phyloP scores from a whole-genome alignment of 2,888 invertebrate species.

The Marasmarcha lunaedactyla region DNA sequence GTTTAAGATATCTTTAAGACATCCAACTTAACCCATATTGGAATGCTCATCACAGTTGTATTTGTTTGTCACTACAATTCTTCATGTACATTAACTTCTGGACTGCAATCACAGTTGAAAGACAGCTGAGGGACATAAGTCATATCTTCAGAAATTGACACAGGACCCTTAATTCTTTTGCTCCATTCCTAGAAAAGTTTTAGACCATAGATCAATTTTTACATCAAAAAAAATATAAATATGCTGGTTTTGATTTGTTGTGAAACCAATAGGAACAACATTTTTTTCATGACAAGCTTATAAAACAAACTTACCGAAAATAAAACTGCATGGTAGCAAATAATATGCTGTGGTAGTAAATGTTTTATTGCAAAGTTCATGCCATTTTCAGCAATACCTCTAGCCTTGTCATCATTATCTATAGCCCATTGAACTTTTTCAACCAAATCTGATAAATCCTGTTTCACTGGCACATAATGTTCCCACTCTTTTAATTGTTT shows the following conservation, averaged over 20 bases:
- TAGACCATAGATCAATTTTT: no score
- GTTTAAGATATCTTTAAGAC: no score
- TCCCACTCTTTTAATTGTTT: conserved; percentile 76
- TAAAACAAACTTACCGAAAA: conserved; percentile 49
- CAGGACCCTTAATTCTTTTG: conserved; percentile 67
- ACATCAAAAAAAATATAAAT: no score
- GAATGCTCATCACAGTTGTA: no score
- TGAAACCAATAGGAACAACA: no score
- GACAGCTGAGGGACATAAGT: conserved; percentile 41
- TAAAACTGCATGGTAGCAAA: conserved; percentile 85
- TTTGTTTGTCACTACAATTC: conserved; percentile 28
- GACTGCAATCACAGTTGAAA: conserved; percentile 35
- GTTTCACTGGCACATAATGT: conserved; percentile 87
- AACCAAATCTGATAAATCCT: conserved; percentile 84
- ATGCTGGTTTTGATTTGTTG: no score
- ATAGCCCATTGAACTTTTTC: conserved; percentile 84
- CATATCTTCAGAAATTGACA: conserved; percentile 36
- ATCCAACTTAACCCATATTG: no score
- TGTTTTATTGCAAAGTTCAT: conserved; percentile 80
- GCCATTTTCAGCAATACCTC: conserved; percentile 75
- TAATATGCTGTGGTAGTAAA: conserved; percentile 85
- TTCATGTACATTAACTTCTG: conserved; percentile 24
- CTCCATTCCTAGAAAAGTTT: conserved; percentile 76
- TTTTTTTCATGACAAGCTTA: no score
- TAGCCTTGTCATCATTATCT: conserved; percentile 76